phyloP scores from a whole-genome alignment of 2,888 invertebrate genomes.

The Melieria omissa region DNA sequence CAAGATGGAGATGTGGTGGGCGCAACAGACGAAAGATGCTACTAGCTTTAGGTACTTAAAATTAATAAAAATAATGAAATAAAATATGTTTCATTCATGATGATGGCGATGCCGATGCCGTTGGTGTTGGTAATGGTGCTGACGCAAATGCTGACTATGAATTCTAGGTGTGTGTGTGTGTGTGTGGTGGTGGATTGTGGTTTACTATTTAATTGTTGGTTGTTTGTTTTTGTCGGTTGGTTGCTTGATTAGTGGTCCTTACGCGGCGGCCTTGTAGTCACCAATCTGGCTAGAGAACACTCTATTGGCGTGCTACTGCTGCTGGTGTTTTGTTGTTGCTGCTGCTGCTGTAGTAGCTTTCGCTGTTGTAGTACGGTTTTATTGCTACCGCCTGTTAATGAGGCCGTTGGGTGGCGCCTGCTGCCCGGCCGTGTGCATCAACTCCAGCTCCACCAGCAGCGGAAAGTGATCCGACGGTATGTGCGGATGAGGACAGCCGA shows the following conservation, averaged over 20 bases:
- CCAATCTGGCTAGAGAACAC: background rate
- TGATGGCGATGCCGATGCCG: background rate
- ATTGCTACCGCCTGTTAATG: constrained; percentile 86
- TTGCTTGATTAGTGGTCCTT: constrained; percentile 18
- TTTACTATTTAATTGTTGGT: constrained; percentile 27
- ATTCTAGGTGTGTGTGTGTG: constrained; percentile 11
- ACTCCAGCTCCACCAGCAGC: constrained; percentile 88
- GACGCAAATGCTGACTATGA: constrained; percentile 16
- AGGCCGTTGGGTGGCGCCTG: constrained; percentile 80
- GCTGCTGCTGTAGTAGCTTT: constrained; percentile 26
- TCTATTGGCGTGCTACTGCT: constrained; percentile 37
- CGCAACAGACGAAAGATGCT: too few relatives aligned
- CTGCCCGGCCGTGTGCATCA: constrained; percentile 81
- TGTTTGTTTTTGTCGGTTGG: constrained; percentile 5
- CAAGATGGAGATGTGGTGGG: too few relatives aligned
- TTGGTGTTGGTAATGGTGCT: constrained; percentile 5
- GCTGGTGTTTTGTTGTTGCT: constrained; percentile 41
- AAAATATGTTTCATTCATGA: too few relatives aligned
- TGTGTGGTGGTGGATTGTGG: constrained; percentile 24
- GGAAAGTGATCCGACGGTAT: constrained; percentile 97
- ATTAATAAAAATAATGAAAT: too few relatives aligned
- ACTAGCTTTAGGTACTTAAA: too few relatives aligned
- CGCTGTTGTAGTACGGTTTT: constrained; percentile 50
- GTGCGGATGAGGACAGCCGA: constrained; percentile 97
- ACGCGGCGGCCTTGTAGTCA: constrained; percentile 19